Evolutionary conservation across 2,797 vertebrate species (phyloP), one percentile per base, ranked within the genome.

Genomic region (Chrysolophus pictus): DNA sequence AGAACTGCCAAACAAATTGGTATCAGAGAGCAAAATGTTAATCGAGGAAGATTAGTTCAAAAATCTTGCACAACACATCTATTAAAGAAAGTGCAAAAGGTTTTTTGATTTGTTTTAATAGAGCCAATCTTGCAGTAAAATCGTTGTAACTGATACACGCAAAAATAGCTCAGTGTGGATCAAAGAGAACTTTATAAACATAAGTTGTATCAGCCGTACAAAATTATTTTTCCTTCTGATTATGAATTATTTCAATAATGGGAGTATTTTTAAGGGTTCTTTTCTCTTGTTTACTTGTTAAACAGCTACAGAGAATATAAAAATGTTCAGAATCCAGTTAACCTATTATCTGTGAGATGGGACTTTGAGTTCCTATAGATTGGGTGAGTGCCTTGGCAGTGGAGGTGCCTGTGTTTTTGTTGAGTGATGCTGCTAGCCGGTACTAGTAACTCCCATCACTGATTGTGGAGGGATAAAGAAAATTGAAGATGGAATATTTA

Each of bases 11-110:
- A 90, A 87, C 24, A 77, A 86, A 78, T 89, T 77, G 53, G 18
- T 91, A 65, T 90, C 72, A 62, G 53, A 77, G 55, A 83, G 37
- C 44, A 86, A 73, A 49, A 78, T 90, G 49, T 71, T 91, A 81
- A 81, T 75, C 0, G 10, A 23, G 76, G n/a, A 91, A 83, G 49
- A 78, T 87, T 53, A 69, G 55, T 88, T 93, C 70, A 90, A 70
- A 94, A 88, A 51, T 62, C 14, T 90, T 88, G 42, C 31, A 35
- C 84, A 15, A 76, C 75, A 62, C 39, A 35, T 42, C 49, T 84
- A 14, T 72, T 86, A 31, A 88, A 86, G 26, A 79, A 86, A 86
- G 86, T 53, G 81, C 31, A 91, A 67, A 56, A 73, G n/a, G 9
- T 94, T 49, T 70, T 78, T 72, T n/a, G 33, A 53, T n/a, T 41